Conservation (phyloP, 2,113 vertebrate species). For the Talpa occidentalis region DNA sequence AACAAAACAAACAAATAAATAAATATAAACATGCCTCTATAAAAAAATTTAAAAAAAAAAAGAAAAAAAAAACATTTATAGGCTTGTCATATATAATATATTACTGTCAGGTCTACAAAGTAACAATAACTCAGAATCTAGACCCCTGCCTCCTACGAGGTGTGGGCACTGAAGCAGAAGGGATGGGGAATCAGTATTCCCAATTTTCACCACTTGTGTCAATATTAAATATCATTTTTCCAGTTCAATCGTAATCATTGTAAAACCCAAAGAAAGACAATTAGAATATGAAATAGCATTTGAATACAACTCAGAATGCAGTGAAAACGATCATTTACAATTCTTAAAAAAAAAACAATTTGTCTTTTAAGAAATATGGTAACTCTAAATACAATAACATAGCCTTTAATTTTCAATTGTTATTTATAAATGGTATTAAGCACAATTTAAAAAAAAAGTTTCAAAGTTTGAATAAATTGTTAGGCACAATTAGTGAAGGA, state of each 20-base stretch:
- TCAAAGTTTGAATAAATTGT: conserved; percentile 72
- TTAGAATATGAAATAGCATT: not conserved
- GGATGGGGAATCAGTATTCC: not conserved
- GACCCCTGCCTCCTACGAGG: not conserved
- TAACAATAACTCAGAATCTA: not conserved
- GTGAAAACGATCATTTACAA: not conserved
- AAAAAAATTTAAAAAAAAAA: too few species aligned
- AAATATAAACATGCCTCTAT: too few species aligned
- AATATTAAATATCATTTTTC: conserved; percentile 20
- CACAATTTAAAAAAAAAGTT: not conserved
- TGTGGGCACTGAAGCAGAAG: not conserved
- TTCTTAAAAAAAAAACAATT: conserved; percentile 41
- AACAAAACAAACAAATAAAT: too few species aligned
- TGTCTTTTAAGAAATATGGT: conserved; percentile 55
- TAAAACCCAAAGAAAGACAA: not conserved
- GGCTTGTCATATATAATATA: not conserved
- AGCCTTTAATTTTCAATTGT: conserved; percentile 70
- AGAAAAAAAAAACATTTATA: not conserved
- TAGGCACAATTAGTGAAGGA: conserved; percentile 77
- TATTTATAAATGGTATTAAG: conserved; percentile 73
- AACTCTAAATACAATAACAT: conserved; percentile 15
- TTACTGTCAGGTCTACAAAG: not conserved
- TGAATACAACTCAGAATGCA: not conserved
- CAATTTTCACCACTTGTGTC: not conserved
- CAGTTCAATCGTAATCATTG: not conserved